phyloP scores from a whole-genome alignment of 2,797 vertebrate genomes.

The Rhinichthys osculus region DNA sequence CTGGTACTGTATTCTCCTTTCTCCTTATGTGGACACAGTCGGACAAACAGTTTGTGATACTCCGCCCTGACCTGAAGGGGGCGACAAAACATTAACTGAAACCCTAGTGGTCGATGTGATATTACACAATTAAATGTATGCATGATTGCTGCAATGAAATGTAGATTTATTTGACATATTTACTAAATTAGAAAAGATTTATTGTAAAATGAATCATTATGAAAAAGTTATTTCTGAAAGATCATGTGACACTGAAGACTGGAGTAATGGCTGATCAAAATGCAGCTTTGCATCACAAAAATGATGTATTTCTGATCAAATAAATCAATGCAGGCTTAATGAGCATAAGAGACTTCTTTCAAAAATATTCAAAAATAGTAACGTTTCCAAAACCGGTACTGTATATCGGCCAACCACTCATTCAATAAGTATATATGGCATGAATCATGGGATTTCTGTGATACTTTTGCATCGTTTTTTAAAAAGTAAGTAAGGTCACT shows the following conservation, averaged over 20 bases:
- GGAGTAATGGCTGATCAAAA: too few relatives aligned
- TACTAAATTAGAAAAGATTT: neutral
- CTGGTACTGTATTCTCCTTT: neutral
- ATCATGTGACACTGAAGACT: too few relatives aligned
- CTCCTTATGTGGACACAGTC: neutral
- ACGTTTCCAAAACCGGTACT: neutral
- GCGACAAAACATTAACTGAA: neutral
- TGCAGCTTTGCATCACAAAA: too few relatives aligned
- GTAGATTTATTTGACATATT: neutral
- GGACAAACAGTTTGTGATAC: neutral
- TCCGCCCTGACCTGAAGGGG: neutral
- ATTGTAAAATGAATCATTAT: neutral
- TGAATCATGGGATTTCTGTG: neutral
- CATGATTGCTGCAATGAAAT: neutral
- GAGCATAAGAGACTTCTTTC: too few relatives aligned
- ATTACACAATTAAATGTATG: neutral
- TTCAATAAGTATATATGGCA: neutral
- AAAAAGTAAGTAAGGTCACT: too few relatives aligned
- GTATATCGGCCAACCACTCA: neutral
- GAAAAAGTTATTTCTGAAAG: too few relatives aligned
- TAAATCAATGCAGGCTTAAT: too few relatives aligned
- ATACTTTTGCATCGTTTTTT: neutral
- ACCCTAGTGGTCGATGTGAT: neutral
- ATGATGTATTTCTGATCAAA: too few relatives aligned
- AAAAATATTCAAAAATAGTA: too few relatives aligned